Percentiles rank a stretch among this genome's conserved stretches.
phyloP scores from a whole-genome alignment of 2,888 invertebrate species.

The Eudasyphora cyanicolor region DNA sequence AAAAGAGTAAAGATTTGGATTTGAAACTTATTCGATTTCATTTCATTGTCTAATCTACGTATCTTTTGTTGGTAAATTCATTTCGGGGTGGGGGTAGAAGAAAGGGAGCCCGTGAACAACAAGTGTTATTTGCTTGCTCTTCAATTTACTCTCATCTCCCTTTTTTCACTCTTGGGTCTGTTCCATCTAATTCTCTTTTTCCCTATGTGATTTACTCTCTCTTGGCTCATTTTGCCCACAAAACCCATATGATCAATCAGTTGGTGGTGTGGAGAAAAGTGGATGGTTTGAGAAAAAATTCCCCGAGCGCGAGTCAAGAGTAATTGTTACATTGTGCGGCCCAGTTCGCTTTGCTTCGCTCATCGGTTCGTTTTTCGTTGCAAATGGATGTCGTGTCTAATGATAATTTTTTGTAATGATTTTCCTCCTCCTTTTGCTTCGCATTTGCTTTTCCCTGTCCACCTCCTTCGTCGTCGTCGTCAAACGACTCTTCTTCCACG shows the following conservation, averaged over 20 bases:
- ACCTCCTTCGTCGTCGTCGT: neutral
- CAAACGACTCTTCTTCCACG: neutral
- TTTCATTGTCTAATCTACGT: neutral
- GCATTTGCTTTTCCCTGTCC: neutral
- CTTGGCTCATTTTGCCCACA: neutral
- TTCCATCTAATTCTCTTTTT: neutral
- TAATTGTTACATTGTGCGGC: conserved; percentile 28
- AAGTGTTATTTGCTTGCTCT: conserved; percentile 53
- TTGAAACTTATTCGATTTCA: conserved; percentile 7
- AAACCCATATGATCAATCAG: conserved; percentile 17
- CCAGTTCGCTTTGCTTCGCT: neutral
- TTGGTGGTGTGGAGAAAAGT: neutral
- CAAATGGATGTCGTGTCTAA: conserved; percentile 55
- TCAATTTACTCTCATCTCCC: conserved; percentile 24
- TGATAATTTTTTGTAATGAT: conserved; percentile 39
- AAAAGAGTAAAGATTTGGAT: neutral
- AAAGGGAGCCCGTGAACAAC: conserved; percentile 23
- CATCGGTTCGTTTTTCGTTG: neutral
- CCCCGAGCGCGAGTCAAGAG: neutral
- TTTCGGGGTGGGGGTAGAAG: too few species aligned
- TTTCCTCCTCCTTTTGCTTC: conserved; percentile 25
- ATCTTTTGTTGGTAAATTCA: neutral
- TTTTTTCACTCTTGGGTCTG: neutral
- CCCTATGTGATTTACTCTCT: neutral
- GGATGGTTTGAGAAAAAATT: neutral